phyloP scores from a whole-genome alignment of 1,140 invertebrate species.

The Ceratitis capitata region DNA sequence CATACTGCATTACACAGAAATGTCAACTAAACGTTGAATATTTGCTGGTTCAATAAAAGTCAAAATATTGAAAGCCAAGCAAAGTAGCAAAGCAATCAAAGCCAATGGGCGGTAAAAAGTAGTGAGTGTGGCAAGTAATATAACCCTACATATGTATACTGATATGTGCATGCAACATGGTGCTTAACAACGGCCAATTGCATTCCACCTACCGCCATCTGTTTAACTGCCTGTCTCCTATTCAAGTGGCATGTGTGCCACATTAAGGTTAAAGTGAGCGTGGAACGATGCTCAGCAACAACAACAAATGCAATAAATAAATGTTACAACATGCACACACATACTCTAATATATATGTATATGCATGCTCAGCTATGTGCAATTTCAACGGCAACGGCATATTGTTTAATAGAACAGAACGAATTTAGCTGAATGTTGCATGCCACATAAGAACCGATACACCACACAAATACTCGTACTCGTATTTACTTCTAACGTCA shows the following conservation, averaged over 20 bases:
- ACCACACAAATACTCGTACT: neutral
- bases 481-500: neutral
- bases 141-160: neutral
- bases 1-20: neutral
- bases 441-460: neutral
- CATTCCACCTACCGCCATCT: neutral
- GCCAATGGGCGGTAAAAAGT: neutral
- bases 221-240: neutral
- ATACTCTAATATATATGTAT: no score
- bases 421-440: slow-evolving; percentile 11
- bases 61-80: slow-evolving; percentile 20
- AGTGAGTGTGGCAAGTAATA: neutral
- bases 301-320: slow-evolving; percentile 7
- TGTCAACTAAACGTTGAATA: neutral
- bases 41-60: slow-evolving; percentile 27
- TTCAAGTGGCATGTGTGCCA: neutral
- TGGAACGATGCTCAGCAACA: neutral
- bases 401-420: slow-evolving; percentile 37
- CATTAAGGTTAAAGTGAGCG: slow-evolving; percentile 9
- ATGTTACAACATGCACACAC: neutral
- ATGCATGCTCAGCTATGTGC: no score
- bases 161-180: neutral
- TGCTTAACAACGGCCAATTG: neutral
- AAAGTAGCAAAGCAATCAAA: neutral
- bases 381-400: neutral